phyloP scores from a whole-genome alignment of 2,113 vertebrate genomes.

The Poicephalus gulielmi region DNA sequence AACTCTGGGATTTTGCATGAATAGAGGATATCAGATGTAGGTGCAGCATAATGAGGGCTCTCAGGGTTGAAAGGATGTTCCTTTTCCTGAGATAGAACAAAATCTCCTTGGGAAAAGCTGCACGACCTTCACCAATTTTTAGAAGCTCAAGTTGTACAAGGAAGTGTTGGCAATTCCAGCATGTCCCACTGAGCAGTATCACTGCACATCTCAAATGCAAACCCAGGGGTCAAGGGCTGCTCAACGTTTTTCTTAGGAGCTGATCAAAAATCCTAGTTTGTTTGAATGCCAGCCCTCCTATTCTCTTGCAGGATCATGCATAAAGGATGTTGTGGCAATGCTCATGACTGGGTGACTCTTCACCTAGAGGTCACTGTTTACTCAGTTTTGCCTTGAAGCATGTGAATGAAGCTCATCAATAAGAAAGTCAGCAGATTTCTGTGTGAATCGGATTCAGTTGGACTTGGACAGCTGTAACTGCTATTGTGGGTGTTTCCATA shows the following conservation, averaged over 20 bases:
- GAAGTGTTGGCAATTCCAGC: neutral
- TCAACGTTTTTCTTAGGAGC: neutral
- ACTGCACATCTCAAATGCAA: neutral
- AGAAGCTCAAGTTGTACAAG: neutral
- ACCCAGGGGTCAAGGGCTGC: neutral
- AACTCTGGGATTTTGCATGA: neutral
- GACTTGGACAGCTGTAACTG: constrained; percentile 3
- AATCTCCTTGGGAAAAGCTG: neutral
- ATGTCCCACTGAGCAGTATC: neutral
- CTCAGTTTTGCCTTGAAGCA: neutral
- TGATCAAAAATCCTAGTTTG: neutral
- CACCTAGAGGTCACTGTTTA: neutral
- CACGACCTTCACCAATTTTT: neutral
- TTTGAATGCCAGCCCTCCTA: neutral
- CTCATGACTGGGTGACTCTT: neutral
- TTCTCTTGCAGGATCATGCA: neutral
- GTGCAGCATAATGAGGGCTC: neutral
- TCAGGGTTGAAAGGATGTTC: neutral
- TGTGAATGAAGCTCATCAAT: neutral
- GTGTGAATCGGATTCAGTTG: neutral
- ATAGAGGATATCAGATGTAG: neutral
- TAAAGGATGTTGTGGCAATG: neutral
- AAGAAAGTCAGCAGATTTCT: neutral
- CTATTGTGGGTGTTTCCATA: constrained; percentile 14
- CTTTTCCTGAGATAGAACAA: neutral